These are phyloP conservation scores for Ecliptopera silaceata DNA, from an alignment of 2,888 invertebrate genomes.

Conservation along the genomic window DNA sequence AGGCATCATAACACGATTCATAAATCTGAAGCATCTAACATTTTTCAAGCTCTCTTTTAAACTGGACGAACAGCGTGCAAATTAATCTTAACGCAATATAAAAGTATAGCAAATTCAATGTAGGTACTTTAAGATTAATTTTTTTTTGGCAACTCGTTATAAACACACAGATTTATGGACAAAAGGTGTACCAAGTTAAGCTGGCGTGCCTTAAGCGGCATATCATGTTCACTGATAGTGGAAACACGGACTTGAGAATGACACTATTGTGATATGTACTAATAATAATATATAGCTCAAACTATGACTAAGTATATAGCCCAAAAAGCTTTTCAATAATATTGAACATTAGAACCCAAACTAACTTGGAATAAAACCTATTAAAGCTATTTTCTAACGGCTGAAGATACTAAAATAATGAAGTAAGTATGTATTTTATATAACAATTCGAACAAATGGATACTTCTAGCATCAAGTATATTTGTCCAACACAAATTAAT, in stretches of 20 bases:
- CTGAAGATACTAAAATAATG: no score
- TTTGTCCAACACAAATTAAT: constrained; percentile 51
- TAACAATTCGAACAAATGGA: no score
- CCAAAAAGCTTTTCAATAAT: no score
- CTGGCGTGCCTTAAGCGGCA: constrained; percentile 19
- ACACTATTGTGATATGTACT: constrained; percentile 1
- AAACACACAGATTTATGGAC: constrained; percentile 21
- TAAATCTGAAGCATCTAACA: constrained; percentile 9
- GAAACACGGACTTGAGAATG: constrained; percentile 6
- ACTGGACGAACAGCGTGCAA: background rate
- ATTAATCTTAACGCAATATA: background rate
- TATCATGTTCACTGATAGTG: constrained; percentile 14
- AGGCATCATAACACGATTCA: background rate
- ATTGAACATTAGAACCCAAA: no score
- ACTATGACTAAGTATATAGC: no score
- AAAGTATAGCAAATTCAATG: no score
- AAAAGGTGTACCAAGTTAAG: constrained; percentile 21
- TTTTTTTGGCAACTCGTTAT: constrained; percentile 6
- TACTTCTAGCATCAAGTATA: constrained; percentile 24
- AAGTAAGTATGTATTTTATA: no score
- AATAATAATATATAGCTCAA: no score
- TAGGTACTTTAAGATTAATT: background rate
- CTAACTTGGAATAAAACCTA: no score
- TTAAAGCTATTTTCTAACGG: no score
- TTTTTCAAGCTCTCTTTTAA: background rate